Evolutionary conservation across 1,140 invertebrate genomes (phyloP).

Genomic region (Drosophila ironensis): DNA sequence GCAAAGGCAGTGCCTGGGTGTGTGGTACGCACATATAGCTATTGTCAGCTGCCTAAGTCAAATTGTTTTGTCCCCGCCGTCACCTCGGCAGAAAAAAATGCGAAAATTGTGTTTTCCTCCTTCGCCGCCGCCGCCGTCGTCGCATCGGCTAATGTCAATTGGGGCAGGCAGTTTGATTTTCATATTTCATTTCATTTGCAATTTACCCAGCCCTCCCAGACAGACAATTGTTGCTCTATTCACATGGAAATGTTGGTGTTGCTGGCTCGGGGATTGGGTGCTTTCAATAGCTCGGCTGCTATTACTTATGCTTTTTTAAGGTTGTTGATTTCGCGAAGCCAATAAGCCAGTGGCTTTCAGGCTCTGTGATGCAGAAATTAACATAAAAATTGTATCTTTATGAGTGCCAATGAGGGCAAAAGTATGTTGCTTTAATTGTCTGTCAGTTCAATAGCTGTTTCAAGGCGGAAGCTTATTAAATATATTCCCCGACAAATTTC

Average conservation of each 20-base stretch:
- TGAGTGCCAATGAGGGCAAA: too few relatives aligned
- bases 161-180: constrained; percentile 71
- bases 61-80: constrained; percentile 35
- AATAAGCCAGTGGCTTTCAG: neutral
- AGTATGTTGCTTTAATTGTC: too few relatives aligned
- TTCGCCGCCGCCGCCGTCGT: neutral
- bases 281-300: neutral
- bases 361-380: neutral
- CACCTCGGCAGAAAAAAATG: constrained; percentile 3
- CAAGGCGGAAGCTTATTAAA: too few relatives aligned
- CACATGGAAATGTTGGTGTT: constrained; percentile 59
- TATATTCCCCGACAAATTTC: too few relatives aligned
- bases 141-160: constrained; percentile 51
- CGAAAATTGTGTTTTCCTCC: too few relatives aligned
- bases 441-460: too few relatives aligned
- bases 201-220: constrained; percentile 34
- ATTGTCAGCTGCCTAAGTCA: constrained; percentile 26
- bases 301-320: neutral
- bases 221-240: constrained; percentile 68
- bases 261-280: neutral
- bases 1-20: neutral
- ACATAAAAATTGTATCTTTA: too few relatives aligned
- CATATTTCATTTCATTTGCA: constrained; percentile 64
- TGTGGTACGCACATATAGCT: neutral
- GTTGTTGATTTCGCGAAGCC: neutral